Evolutionary conservation across 2,113 vertebrate genomes (phyloP).

Genomic region (Mormyrus iriodes): DNA sequence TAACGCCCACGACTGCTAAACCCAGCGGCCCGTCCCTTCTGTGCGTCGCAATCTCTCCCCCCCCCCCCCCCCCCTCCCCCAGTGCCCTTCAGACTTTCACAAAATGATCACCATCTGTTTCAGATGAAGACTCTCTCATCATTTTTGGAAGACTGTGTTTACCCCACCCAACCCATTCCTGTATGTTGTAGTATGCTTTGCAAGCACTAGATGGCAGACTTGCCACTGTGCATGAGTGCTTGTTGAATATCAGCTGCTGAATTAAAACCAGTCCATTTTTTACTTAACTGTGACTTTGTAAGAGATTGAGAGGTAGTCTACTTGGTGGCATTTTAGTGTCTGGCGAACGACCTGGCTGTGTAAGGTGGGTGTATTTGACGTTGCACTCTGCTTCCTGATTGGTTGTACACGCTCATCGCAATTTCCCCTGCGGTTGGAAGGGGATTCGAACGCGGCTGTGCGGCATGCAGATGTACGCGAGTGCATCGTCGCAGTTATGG

Average conservation of each 20-base stretch:
- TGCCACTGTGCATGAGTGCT: slow-evolving; percentile 20
- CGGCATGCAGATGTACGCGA: background rate
- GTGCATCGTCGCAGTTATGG: background rate
- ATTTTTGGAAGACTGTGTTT: slow-evolving; percentile 11
- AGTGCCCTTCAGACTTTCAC: slow-evolving; percentile 13
- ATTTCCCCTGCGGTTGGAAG: background rate
- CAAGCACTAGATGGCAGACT: slow-evolving; percentile 27
- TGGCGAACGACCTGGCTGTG: background rate
- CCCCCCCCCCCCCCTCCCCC: background rate
- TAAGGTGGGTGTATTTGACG: background rate
- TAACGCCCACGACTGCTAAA: slow-evolving; percentile 26
- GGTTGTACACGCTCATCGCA: background rate
- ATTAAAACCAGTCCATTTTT: background rate
- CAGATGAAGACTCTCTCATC: slow-evolving; percentile 1
- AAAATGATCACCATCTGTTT: slow-evolving; percentile 20
- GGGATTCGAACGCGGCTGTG: background rate
- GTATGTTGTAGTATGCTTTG: slow-evolving; percentile 14
- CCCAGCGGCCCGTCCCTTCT: background rate
- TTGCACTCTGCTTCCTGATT: background rate
- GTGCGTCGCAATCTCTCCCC: background rate
- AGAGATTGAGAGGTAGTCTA: background rate
- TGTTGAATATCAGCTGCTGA: background rate
- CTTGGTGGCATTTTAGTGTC: background rate
- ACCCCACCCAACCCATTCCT: background rate
- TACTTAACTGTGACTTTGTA: background rate